Percentiles rank a stretch among this genome's conserved stretches.
These are phyloP conservation scores for Melanostigma gelatinosum DNA, from an alignment of 2,113 vertebrate genomes.

Conservation along the genomic window DNA sequence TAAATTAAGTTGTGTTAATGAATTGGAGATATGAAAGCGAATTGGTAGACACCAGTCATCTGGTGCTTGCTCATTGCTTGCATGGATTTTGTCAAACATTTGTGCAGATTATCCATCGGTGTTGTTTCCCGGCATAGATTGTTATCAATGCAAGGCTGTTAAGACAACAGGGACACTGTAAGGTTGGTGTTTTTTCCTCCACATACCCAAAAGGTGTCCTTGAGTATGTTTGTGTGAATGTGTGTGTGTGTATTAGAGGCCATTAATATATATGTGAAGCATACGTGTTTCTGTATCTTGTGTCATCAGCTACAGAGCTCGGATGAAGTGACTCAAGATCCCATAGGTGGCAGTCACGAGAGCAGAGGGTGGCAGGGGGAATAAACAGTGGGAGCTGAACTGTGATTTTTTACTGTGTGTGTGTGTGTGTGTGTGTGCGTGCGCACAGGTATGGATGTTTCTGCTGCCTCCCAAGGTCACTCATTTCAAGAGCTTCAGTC, in stretches of 20 bases:
- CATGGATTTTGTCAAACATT: slow-evolving; percentile 23
- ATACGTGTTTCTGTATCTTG: slow-evolving; percentile 35
- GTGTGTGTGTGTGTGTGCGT: not conserved
- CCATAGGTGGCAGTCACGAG: slow-evolving; percentile 65
- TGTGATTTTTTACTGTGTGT: slow-evolving; percentile 32
- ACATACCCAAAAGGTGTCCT: slow-evolving; percentile 19
- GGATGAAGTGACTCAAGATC: slow-evolving; percentile 31
- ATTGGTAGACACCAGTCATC: slow-evolving; percentile 16
- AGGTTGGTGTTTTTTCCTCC: not conserved
- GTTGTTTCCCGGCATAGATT: not conserved
- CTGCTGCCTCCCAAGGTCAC: slow-evolving; percentile 69
- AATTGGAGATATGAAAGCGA: slow-evolving; percentile 18
- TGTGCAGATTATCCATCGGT: slow-evolving; percentile 28
- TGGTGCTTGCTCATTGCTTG: slow-evolving; percentile 18
- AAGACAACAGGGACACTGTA: slow-evolving; percentile 17
- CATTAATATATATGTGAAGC: slow-evolving; percentile 10
- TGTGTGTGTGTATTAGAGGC: not conserved
- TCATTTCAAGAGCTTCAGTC: slow-evolving; percentile 62
- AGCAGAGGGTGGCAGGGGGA: slow-evolving; percentile 36
- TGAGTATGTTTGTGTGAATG: slow-evolving; percentile 13
- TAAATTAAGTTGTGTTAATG: slow-evolving; percentile 38
- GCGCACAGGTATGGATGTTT: slow-evolving; percentile 33
- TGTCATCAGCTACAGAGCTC: slow-evolving; percentile 43
- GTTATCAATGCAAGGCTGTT: not conserved
- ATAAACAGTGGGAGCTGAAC: slow-evolving; percentile 24